These are phyloP conservation scores for Diadumene lineata DNA, from an alignment of 92 coral and sea anemone genomes.

Conservation along the genomic window DNA sequence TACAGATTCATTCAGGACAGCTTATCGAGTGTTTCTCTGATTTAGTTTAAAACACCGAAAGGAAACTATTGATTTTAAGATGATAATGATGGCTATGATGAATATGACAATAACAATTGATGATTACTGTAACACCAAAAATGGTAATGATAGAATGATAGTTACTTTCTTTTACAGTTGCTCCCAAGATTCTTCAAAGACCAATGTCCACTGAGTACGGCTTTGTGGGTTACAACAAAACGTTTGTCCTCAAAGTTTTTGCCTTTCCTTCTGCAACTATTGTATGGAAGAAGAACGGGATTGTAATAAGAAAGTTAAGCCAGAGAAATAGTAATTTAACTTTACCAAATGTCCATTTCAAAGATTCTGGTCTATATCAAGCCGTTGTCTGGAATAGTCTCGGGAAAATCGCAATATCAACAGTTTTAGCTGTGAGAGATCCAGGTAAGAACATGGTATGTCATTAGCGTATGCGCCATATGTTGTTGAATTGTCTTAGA, in stretches of 20 bases:
- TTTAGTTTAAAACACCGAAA: too few relatives aligned
- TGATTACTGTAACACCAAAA: too few relatives aligned
- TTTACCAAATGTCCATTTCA: background rate
- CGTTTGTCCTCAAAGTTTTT: background rate
- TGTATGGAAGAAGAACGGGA: slow-evolving; percentile 3
- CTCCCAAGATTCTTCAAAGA: slow-evolving; percentile 3
- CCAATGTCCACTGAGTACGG: slow-evolving; percentile 7
- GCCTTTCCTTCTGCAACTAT: slow-evolving; percentile 14
- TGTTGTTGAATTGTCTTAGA: too few relatives aligned
- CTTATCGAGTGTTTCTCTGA: too few relatives aligned
- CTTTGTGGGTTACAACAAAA: background rate
- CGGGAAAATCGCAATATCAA: slow-evolving; percentile 6
- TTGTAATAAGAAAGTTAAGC: background rate
- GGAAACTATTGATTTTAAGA: too few relatives aligned
- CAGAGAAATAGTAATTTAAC: background rate
- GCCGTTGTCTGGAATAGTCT: slow-evolving; percentile 12
- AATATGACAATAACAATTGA: too few relatives aligned
- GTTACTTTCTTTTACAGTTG: slow-evolving; percentile 2
- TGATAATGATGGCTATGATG: too few relatives aligned
- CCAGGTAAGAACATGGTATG: slow-evolving; percentile 14
- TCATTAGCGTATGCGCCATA: too few relatives aligned
- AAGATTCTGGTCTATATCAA: slow-evolving; percentile 16
- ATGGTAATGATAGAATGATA: too few relatives aligned
- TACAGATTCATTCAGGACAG: too few relatives aligned
- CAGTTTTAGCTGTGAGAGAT: slow-evolving; percentile 9